Evolutionary conservation across 2,113 vertebrate species (phyloP).

Genomic region (Aplodontia rufa): DNA sequence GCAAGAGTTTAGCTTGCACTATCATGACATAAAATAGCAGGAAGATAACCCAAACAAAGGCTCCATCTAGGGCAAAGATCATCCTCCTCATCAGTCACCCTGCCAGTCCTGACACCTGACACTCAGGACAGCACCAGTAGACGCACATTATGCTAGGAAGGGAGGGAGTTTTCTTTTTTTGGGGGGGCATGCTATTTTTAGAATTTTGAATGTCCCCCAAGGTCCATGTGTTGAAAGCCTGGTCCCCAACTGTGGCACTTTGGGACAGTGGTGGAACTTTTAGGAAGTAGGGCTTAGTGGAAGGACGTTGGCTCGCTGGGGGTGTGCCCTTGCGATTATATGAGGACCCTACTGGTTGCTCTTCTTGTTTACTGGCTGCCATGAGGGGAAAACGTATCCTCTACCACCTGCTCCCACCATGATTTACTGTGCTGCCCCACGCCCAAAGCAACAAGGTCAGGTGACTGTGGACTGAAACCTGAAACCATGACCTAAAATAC

Average conservation of each 20-base stretch:
- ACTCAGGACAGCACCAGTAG: neutral
- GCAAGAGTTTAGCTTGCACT: too few species aligned
- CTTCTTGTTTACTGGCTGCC: neutral
- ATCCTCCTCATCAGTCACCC: neutral
- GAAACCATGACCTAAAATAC: neutral
- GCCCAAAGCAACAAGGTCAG: too few species aligned
- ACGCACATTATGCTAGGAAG: fast-evolving
- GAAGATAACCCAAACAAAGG: neutral
- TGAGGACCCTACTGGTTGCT: neutral
- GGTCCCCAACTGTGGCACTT: neutral
- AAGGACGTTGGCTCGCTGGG: too few species aligned
- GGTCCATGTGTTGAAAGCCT: neutral
- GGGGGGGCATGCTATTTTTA: neutral
- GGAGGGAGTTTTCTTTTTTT: neutral
- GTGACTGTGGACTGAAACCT: neutral
- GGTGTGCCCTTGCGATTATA: too few species aligned
- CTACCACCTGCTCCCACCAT: neutral
- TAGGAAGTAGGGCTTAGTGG: neutral
- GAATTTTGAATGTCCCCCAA: neutral
- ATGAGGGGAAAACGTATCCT: neutral
- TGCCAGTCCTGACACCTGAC: neutral
- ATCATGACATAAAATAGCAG: neutral
- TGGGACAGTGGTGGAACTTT: too few species aligned
- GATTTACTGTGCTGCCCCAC: too few species aligned
- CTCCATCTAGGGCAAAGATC: fast-evolving